phyloP scores from a whole-genome alignment of 1,140 invertebrate species.

The Drosophila nannoptera region DNA sequence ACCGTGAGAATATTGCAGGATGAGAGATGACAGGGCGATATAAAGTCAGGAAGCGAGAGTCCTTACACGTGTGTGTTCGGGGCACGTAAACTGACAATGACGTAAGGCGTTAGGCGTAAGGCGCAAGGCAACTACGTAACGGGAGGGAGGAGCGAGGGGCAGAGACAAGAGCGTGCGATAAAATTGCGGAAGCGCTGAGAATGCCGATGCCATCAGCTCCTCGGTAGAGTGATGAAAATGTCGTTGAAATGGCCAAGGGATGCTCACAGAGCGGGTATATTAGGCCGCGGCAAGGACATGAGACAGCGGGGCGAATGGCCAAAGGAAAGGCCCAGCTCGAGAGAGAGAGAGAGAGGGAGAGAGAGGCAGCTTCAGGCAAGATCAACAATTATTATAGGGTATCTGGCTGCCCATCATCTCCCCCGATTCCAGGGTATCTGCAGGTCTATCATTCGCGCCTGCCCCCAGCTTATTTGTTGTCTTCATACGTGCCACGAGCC shows the following conservation, averaged over 20 bases:
- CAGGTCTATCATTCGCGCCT: background rate
- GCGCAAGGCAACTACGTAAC: conserved; percentile 49
- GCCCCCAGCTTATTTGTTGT: background rate
- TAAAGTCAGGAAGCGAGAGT: background rate
- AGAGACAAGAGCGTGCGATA: conserved; percentile 54
- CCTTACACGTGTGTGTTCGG: conserved; percentile 11
- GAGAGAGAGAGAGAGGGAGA: background rate
- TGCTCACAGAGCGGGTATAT: background rate
- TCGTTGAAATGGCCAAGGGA: background rate
- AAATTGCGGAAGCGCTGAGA: conserved; percentile 73
- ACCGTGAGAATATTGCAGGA: background rate
- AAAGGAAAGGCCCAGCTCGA: no score
- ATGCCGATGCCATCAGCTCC: conserved; percentile 66
- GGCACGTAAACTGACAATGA: conserved; percentile 47
- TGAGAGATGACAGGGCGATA: conserved; percentile 1
- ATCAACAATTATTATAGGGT: no score
- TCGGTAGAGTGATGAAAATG: conserved; percentile 33
- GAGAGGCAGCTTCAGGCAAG: no score
- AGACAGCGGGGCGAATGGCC: background rate
- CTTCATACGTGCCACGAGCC: conserved; percentile 1
- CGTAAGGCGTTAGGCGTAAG: conserved; percentile 52
- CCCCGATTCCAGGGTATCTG: background rate
- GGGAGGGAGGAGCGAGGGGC: conserved; percentile 14
- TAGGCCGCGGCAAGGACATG: background rate
- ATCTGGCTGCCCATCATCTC: no score